Evolutionary conservation across 1,140 invertebrate species (phyloP).

Genomic region (Amphibalanus amphitrite): DNA sequence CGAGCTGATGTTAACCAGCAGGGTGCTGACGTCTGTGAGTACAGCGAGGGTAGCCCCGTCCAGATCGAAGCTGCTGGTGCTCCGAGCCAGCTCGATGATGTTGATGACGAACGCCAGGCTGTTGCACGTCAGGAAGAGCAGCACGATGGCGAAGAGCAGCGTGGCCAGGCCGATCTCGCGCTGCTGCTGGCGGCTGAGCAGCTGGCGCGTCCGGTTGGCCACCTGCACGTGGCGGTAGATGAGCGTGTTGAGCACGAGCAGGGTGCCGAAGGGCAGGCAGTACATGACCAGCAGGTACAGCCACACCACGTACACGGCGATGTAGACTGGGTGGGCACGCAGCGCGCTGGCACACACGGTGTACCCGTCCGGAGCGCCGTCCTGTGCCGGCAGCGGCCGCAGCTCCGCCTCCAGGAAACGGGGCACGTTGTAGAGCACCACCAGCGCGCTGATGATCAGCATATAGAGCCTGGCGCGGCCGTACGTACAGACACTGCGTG

Average conservation of each 20-base stretch:
- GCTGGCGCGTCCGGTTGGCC: slow-evolving; percentile 62
- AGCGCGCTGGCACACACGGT: too few relatives aligned
- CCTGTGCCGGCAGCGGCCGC: too few relatives aligned
- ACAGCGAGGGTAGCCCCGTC: too few relatives aligned
- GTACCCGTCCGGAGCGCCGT: too few relatives aligned
- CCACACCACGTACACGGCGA: slow-evolving; percentile 77
- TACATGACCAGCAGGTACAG: slow-evolving; percentile 83
- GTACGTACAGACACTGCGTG: slow-evolving; percentile 75
- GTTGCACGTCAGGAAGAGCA: slow-evolving; percentile 37
- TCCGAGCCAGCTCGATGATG: slow-evolving; percentile 28
- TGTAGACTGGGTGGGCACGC: slow-evolving; percentile 51
- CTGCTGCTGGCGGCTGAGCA: slow-evolving; percentile 42
- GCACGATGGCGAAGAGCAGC: slow-evolving; percentile 37
- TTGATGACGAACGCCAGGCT: slow-evolving; percentile 35
- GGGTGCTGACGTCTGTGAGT: slow-evolving; percentile 41
- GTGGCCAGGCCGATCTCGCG: slow-evolving; percentile 54
- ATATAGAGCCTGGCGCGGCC: slow-evolving; percentile 70
- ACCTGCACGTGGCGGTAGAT: slow-evolving; percentile 62
- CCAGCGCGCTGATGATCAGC: slow-evolving; percentile 57
- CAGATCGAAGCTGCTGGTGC: too few relatives aligned
- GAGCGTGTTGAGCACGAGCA: slow-evolving; percentile 70
- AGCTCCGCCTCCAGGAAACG: too few relatives aligned
- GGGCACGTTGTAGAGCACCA: slow-evolving; percentile 72
- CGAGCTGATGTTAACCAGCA: slow-evolving; percentile 90
- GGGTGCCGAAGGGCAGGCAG: slow-evolving; percentile 62